Evolutionary conservation across 2,888 invertebrate species (phyloP).

Genomic region (Hofmannophila pseudospretella): DNA sequence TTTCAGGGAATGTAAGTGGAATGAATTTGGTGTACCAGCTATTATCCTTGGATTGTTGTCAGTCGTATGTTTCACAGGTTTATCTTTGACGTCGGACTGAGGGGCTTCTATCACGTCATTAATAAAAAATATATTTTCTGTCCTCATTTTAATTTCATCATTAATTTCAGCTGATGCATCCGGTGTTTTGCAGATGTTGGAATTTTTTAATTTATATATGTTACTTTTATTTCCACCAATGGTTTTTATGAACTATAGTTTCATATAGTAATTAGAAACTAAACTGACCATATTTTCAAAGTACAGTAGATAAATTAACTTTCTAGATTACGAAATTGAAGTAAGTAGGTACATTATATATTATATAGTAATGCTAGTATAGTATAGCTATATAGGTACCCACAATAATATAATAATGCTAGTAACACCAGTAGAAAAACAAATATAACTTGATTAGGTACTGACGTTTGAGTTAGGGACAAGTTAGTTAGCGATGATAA

Average conservation of each 20-base stretch:
- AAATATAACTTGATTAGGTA: background rate
- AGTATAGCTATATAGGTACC: too few species aligned
- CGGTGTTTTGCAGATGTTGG: slow-evolving; percentile 68
- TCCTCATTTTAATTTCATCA: slow-evolving; percentile 35
- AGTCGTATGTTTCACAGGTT: slow-evolving; percentile 60
- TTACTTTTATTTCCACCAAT: too few species aligned
- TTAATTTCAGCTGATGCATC: slow-evolving; percentile 71
- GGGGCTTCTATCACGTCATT: slow-evolving; percentile 72
- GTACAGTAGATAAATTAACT: too few species aligned
- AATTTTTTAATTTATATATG: slow-evolving; percentile 40
- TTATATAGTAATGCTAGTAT: too few species aligned
- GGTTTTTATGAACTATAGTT: too few species aligned
- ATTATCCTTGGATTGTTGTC: slow-evolving; percentile 52
- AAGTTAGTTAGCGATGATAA: slow-evolving; percentile 3
- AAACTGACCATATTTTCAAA: too few species aligned
- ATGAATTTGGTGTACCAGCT: slow-evolving; percentile 71
- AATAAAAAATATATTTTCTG: slow-evolving; percentile 38
- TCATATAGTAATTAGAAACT: too few species aligned
- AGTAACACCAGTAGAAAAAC: background rate
- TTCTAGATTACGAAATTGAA: too few species aligned
- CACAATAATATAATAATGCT: too few species aligned
- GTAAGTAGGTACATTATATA: too few species aligned
- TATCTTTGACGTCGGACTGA: slow-evolving; percentile 65
- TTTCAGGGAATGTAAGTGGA: slow-evolving; percentile 74
- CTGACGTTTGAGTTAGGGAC: background rate